Evolutionary conservation across 2,113 vertebrate genomes (phyloP), one percentile per base, ranked within the genome.

Genomic region (Oxyura jamaicensis): DNA sequence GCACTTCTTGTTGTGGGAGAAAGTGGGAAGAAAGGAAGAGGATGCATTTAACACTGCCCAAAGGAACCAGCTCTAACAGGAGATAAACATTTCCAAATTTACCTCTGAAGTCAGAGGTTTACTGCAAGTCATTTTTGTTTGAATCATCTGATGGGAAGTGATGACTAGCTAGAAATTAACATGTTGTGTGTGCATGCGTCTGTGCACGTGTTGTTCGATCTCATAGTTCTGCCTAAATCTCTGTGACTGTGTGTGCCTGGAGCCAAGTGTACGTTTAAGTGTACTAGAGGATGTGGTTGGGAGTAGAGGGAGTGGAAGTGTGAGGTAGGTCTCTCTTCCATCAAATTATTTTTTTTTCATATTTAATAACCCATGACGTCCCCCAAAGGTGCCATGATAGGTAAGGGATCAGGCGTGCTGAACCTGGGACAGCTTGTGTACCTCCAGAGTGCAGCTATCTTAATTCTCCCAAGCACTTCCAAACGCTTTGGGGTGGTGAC

Each of bases 201-300:
- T 74, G 29, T 1, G 18, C 17, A 3, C 12, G 0, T 5, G 6
- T 29, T 59, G 13, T 21, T 56, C 52, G 21, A 60, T 82, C 71
- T 85, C 28, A 28, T 59, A 6, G 58, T 41, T 71, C 55, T 18
- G 44, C 21, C 55, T 84, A 59, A 44, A 71, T 50, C 42, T 36
- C 8, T 65, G 36, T 25, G 31, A 55, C 13, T 67, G 6, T 39
- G 41, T 25, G n/a, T 0, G 4, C n/a, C 67, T 28, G 48, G 79
- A 80, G 44, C 13, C 16, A 23, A 81, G 65, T 16, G 19, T 85
- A 0, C 58, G 23, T 85, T 87, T 87, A 90, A 90, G 55, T 67
- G n/a, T n/a, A 41, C 71, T 78, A 46, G 56, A 79, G 28, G 60
- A 39, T 58, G 25, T 19, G 15, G n/a, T 52, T n/a, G 0, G 0